A percentile compares a stretch with the other conserved stretches of the same genome.
Conservation (phyloP, 2,888 invertebrate species). For the Lepetodrilus schrolli region DNA sequence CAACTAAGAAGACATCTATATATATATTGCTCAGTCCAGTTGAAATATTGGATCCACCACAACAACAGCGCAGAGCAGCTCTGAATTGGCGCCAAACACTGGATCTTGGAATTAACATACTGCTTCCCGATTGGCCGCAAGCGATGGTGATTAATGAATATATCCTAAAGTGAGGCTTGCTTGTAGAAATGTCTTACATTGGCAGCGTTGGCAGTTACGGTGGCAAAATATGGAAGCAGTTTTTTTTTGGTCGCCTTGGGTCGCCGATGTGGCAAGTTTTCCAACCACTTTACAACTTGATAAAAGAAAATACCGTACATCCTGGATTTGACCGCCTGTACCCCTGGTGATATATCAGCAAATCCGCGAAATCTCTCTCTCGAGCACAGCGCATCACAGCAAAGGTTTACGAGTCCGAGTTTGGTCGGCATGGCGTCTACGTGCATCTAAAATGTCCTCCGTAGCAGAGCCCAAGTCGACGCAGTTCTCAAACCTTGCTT, state of each 20-base stretch:
- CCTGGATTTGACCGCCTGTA: neutral
- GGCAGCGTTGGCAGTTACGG: neutral
- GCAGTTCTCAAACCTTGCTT: conserved; percentile 2
- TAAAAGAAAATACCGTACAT: neutral
- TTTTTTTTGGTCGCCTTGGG: conserved; percentile 12
- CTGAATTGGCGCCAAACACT: neutral
- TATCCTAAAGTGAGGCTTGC: neutral
- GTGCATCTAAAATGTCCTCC: neutral
- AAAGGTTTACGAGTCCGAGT: neutral
- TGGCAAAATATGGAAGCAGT: conserved; percentile 17
- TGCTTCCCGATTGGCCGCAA: neutral
- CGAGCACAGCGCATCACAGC: neutral
- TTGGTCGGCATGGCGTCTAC: neutral
- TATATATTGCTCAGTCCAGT: conserved; percentile 27
- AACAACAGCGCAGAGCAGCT: neutral
- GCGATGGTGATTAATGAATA: neutral
- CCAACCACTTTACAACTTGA: conserved; percentile 14
- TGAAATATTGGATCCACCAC: conserved; percentile 19
- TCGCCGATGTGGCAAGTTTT: neutral
- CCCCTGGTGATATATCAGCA: conserved; percentile 8
- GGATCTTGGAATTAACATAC: neutral
- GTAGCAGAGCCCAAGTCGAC: neutral
- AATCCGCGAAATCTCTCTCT: neutral
- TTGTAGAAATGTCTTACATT: too few species aligned
- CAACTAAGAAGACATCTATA: conserved; percentile 1